Evolutionary conservation across 2,888 invertebrate genomes (phyloP).

Genomic region (Agonopterix alstromeriana): DNA sequence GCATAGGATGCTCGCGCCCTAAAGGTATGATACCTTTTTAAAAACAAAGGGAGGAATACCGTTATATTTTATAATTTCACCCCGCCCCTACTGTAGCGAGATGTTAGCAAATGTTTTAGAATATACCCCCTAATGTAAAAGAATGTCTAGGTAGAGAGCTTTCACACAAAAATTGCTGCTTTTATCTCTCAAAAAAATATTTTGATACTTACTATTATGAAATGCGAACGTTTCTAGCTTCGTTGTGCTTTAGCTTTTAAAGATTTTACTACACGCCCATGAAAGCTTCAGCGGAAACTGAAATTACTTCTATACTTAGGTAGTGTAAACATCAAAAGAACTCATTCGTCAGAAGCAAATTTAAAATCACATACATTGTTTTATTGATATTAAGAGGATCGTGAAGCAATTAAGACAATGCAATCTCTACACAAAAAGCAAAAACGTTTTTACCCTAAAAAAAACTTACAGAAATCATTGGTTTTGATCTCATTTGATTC

Average conservation of each 20-base stretch:
- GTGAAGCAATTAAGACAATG: too few species aligned
- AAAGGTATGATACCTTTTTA: conserved; percentile 47
- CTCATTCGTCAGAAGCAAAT: too few species aligned
- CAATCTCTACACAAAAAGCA: too few species aligned
- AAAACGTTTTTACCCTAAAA: too few species aligned
- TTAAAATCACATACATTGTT: too few species aligned
- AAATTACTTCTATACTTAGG: neutral
- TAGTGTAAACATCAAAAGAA: too few species aligned
- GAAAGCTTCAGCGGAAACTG: neutral
- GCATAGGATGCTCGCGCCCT: conserved; percentile 57
- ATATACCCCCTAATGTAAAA: conserved; percentile 61
- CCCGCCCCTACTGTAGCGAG: conserved; percentile 26
- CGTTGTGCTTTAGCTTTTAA: neutral
- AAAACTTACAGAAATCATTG: too few species aligned
- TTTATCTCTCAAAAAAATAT: conserved; percentile 45
- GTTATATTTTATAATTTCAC: conserved; percentile 33
- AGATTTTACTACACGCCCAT: neutral
- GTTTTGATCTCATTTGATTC: too few species aligned
- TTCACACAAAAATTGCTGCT: conserved; percentile 44
- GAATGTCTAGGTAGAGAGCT: conserved; percentile 53
- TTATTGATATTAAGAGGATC: too few species aligned
- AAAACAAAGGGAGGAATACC: conserved; percentile 61
- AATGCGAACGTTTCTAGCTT: too few species aligned
- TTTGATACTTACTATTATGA: conserved; percentile 11
- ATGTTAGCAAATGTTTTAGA: conserved; percentile 48